Conservation (phyloP, 64 coral and sea anemone genomes). For the Pocillopora verrucosa region DNA sequence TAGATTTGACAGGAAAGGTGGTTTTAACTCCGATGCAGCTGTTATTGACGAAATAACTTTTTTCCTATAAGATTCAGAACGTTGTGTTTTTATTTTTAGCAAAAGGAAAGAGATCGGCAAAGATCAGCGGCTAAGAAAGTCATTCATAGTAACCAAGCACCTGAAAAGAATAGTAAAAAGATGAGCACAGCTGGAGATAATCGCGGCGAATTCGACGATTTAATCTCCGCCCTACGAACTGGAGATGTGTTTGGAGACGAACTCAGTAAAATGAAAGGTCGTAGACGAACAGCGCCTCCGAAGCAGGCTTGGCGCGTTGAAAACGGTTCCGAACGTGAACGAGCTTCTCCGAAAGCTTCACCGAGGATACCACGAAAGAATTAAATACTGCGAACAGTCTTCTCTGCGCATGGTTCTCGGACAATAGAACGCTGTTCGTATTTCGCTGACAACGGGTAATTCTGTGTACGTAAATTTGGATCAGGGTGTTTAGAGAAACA, state of each 20-base stretch:
- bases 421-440: neutral
- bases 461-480: too few species aligned
- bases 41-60: too few species aligned
- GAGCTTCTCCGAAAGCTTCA: slow-evolving; percentile 50
- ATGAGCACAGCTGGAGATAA: slow-evolving; percentile 59
- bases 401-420: neutral
- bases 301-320: slow-evolving; percentile 57
- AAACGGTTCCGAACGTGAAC: slow-evolving; percentile 72
- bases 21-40: too few species aligned
- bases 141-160: slow-evolving; percentile 53
- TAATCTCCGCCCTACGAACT: slow-evolving; percentile 94
- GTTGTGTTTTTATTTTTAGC: slow-evolving; percentile 46
- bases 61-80: neutral
- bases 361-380: slow-evolving; percentile 20
- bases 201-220: slow-evolving; percentile 95
- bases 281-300: slow-evolving; percentile 64
- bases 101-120: slow-evolving; percentile 97
- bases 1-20: too few species aligned
- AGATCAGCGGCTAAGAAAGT: slow-evolving; percentile 86
- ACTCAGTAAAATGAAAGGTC: slow-evolving; percentile 93
- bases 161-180: slow-evolving; percentile 42
- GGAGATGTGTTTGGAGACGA: slow-evolving; percentile 99
- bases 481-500: too few species aligned
- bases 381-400: neutral
- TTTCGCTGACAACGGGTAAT: neutral